Conservation (phyloP, 2,113 vertebrate species). For the Aphelocoma coerulescens region DNA sequence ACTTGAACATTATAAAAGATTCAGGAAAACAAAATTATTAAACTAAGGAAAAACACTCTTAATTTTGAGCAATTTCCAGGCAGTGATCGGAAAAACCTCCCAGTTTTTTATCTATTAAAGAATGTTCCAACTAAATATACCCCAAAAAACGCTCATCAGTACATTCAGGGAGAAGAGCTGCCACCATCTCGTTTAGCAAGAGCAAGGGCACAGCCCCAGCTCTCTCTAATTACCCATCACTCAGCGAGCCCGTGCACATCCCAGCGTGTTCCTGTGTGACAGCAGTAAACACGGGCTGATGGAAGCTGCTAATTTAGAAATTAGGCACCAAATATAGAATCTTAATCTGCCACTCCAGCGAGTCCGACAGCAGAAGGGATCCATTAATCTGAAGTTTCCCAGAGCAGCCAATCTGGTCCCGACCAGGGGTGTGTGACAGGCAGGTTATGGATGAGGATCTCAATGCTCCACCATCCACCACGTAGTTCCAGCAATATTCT, state of each 20-base stretch:
- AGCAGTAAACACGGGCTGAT: slow-evolving; percentile 49
- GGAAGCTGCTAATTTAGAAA: slow-evolving; percentile 65
- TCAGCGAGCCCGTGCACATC: slow-evolving; percentile 27
- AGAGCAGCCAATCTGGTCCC: slow-evolving; percentile 7
- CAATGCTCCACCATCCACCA: not conserved
- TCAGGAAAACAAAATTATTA: not conserved
- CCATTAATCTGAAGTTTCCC: slow-evolving; percentile 23
- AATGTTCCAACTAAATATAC: not conserved
- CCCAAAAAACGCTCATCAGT: not conserved
- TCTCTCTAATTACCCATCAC: slow-evolving; percentile 36
- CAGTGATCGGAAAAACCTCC: not conserved
- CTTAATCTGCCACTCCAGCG: slow-evolving; percentile 55
- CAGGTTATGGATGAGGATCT: slow-evolving; percentile 17
- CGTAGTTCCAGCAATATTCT: not conserved
- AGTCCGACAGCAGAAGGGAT: not conserved
- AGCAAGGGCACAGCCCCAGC: slow-evolving; percentile 18
- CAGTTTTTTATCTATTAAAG: not conserved
- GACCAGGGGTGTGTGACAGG: not conserved
- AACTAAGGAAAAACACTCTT: not conserved
- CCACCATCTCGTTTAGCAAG: slow-evolving; percentile 21
- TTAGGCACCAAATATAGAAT: slow-evolving; percentile 59
- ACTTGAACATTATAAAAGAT: not conserved
- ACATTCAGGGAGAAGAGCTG: not conserved
- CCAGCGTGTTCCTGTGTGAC: slow-evolving; percentile 51
- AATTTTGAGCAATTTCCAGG: not conserved